These are phyloP conservation scores for Drosophila sproati DNA, from an alignment of 1,140 invertebrate species.

Conservation along the genomic window DNA sequence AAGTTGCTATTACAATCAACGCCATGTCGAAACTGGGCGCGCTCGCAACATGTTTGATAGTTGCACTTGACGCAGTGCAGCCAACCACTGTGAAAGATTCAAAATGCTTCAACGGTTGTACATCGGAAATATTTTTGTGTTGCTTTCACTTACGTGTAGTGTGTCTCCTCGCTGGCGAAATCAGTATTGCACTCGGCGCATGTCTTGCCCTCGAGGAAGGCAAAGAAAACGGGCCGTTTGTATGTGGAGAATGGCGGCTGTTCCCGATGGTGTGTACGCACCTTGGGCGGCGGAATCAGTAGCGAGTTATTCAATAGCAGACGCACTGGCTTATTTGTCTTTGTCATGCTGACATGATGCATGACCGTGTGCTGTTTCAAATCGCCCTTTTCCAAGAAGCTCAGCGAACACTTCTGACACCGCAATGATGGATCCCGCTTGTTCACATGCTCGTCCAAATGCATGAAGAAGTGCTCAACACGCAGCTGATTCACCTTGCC, in stretches of 20 bases:
- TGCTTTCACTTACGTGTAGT: slow-evolving; percentile 66
- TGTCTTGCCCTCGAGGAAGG: slow-evolving; percentile 70
- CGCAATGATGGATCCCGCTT: slow-evolving; percentile 62
- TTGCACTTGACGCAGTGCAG: slow-evolving; percentile 90
- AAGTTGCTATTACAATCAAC: slow-evolving; percentile 86
- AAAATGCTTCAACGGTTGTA: background rate
- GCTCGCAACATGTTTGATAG: slow-evolving; percentile 91
- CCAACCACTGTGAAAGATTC: slow-evolving; percentile 86
- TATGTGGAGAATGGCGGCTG: slow-evolving; percentile 68
- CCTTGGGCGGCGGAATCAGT: slow-evolving; percentile 73
- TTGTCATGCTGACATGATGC: slow-evolving; percentile 84
- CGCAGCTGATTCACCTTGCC: slow-evolving; percentile 63
- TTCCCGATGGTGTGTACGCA: slow-evolving; percentile 78
- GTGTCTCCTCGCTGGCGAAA: slow-evolving; percentile 71
- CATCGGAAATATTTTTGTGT: background rate
- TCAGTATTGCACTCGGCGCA: slow-evolving; percentile 79
- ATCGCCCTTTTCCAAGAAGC: slow-evolving; percentile 82
- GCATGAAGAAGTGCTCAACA: slow-evolving; percentile 75
- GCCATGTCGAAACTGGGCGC: slow-evolving; percentile 90
- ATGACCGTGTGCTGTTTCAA: slow-evolving; percentile 86
- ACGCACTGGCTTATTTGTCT: slow-evolving; percentile 65
- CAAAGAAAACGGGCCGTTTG: slow-evolving; percentile 72
- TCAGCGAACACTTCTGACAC: slow-evolving; percentile 76
- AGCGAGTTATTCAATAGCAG: slow-evolving; percentile 72
- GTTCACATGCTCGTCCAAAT: slow-evolving; percentile 68